phyloP scores from a whole-genome alignment of 2,797 vertebrate genomes.

The Melanogrammus aeglefinus region DNA sequence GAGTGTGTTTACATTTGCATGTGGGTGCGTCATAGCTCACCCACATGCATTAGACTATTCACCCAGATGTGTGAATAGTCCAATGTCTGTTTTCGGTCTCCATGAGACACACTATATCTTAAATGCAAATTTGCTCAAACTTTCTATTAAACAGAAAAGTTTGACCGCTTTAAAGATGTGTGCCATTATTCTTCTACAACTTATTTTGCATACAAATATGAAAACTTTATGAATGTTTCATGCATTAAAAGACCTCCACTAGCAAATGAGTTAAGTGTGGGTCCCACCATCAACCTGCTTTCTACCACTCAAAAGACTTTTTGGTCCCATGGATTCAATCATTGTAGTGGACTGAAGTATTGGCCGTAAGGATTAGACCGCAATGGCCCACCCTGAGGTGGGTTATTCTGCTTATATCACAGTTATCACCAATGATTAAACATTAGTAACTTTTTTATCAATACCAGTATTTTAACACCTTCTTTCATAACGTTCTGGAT shows the following conservation, averaged over 20 bases:
- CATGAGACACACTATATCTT: slow-evolving; percentile 11
- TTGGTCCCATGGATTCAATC: too few relatives aligned
- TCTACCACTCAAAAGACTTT: slow-evolving; percentile 19
- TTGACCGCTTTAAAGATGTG: slow-evolving; percentile 58
- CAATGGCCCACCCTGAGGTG: too few relatives aligned
- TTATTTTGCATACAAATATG: slow-evolving; percentile 54
- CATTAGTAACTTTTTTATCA: too few relatives aligned
- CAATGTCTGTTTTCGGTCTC: slow-evolving; percentile 1
- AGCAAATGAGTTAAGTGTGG: slow-evolving; percentile 63
- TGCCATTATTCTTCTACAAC: slow-evolving; percentile 38
- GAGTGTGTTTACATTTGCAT: background rate
- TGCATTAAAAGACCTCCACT: slow-evolving; percentile 55
- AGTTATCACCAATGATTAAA: too few relatives aligned
- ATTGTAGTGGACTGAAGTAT: too few relatives aligned
- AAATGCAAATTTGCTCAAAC: slow-evolving; percentile 15
- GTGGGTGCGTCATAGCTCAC: background rate
- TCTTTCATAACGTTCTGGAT: too few relatives aligned
- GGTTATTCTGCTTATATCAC: too few relatives aligned
- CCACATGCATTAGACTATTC: too few relatives aligned
- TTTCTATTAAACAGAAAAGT: slow-evolving; percentile 44
- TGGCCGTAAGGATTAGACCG: too few relatives aligned
- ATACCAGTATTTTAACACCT: too few relatives aligned
- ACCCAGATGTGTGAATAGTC: background rate
- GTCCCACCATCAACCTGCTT: slow-evolving; percentile 37
- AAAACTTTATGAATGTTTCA: slow-evolving; percentile 64